Evolutionary conservation across 2,888 invertebrate species (phyloP).

Genomic region (Cantharis lateralis): DNA sequence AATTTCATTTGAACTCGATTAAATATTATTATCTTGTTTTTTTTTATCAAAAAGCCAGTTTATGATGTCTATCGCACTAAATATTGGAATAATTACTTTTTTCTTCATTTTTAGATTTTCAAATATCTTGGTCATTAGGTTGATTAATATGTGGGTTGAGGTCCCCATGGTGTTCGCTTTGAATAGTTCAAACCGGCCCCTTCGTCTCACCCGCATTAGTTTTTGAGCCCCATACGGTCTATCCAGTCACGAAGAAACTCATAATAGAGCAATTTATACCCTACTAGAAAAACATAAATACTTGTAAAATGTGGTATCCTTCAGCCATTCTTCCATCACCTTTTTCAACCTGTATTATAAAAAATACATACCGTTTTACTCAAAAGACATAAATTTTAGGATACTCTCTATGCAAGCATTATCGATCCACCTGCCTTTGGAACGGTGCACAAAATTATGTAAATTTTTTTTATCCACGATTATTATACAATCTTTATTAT

Average conservation of each 20-base stretch:
- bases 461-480: constrained; percentile 18
- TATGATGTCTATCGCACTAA: not conserved
- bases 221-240: constrained; percentile 3
- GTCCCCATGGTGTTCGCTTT: constrained; percentile 14
- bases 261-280: constrained; percentile 17
- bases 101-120: not conserved
- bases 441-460: constrained; percentile 23
- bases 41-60: constrained; percentile 6
- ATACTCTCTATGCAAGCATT: not conserved
- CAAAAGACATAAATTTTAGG: not conserved
- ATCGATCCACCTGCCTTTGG: constrained; percentile 20
- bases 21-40: not conserved
- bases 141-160: not conserved
- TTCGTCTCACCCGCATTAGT: constrained; percentile 20
- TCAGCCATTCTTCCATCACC: not conserved
- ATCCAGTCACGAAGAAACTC: constrained; percentile 13
- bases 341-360: not conserved
- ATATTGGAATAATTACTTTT: not conserved
- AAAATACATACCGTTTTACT: not conserved
- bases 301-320: not conserved
- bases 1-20: constrained; percentile 6
- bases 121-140: constrained; percentile 15
- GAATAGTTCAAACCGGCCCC: constrained; percentile 6
- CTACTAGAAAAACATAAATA: constrained; percentile 1
- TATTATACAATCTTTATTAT: constrained; percentile 34